Evolutionary conservation across 2,888 invertebrate species (phyloP), one percentile per base, ranked within the genome.

Genomic region (Microplitis deprimator): DNA sequence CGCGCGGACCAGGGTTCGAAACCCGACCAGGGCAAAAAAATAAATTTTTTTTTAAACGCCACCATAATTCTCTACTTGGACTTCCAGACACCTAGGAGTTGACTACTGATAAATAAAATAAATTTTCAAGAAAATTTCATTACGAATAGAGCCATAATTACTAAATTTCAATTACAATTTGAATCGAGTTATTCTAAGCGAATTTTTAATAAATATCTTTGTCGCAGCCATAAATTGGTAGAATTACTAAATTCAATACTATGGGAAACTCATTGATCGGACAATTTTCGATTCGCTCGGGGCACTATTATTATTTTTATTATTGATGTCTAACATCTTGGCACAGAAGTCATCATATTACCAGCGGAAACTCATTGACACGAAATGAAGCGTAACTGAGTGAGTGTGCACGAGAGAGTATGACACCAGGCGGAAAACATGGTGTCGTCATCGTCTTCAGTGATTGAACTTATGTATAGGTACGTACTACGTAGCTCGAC

Each of bases 381-480:
- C 7, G 59, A 74, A 74, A 68, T 74, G 68, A 74, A 74, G 40
- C 67, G 60, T 38, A 68, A 67, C 61, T 65, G 65, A 38, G 50
- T 69, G 69, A 69, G 17, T 65, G 20, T 59, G 16, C 39, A 29
- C 61, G 38, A 39, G 75, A 39, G 38, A 67, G 29, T 38, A 65
- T 65, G 65, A 65, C 38, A 38, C 59, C 67, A 67, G 59, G 38
- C 39, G 67, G 50, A 73, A 73, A 73, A 73, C 65, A 8, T 29
- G 20, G 20, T 65, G 38, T 65, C 50, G 60, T 50, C 65, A 41
- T 65, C 60, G 38, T 29, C 65, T 50, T 50, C 13, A 50, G 50
- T 50, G 50, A 50, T 50, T 50, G 50, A 50, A 13, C 50, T 50
- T 50, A 13, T 13, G 50, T 50, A 50, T 50, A 13, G 50, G 50